Conservation (phyloP, 2,113 vertebrate genomes). For the Corythoichthys haematopterus region DNA sequence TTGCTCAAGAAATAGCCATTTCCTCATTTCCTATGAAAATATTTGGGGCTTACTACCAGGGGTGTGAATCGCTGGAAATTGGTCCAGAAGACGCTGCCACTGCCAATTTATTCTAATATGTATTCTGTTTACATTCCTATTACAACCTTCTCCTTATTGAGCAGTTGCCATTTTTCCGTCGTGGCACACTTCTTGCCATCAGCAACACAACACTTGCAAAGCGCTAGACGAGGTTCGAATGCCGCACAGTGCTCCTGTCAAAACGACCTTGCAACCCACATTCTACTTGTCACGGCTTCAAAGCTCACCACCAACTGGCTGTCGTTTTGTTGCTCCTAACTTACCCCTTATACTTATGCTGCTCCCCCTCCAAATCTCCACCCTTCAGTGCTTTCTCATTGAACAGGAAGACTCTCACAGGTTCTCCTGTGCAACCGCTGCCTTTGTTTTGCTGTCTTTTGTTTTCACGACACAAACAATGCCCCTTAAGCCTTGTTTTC, state of each 20-base stretch:
- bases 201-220: constrained; percentile 33
- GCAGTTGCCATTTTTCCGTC: constrained; percentile 58
- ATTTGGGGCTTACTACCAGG: not conserved
- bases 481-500: constrained; percentile 27
- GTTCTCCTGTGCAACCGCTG: constrained; percentile 21
- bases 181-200: constrained; percentile 61
- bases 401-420: constrained; percentile 35
- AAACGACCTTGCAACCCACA: constrained; percentile 39
- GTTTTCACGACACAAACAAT: constrained; percentile 33
- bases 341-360: constrained; percentile 12
- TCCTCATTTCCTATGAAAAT: constrained; percentile 14
- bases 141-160: constrained; percentile 35
- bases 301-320: constrained; percentile 30
- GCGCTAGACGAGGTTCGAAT: constrained; percentile 50
- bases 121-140: constrained; percentile 70
- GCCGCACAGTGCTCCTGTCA: constrained; percentile 42
- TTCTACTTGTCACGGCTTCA: constrained; percentile 53
- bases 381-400: not conserved
- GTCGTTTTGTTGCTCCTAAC: constrained; percentile 32
- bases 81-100: constrained; percentile 18
- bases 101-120: constrained; percentile 62
- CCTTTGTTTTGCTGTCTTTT: constrained; percentile 29
- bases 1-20: constrained; percentile 1
- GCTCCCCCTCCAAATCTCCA: constrained; percentile 10
- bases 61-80: not conserved